Base-by-base conservation (phyloP, 1,140 invertebrate genomes). In the Drosophila nannoptera region DNA sequence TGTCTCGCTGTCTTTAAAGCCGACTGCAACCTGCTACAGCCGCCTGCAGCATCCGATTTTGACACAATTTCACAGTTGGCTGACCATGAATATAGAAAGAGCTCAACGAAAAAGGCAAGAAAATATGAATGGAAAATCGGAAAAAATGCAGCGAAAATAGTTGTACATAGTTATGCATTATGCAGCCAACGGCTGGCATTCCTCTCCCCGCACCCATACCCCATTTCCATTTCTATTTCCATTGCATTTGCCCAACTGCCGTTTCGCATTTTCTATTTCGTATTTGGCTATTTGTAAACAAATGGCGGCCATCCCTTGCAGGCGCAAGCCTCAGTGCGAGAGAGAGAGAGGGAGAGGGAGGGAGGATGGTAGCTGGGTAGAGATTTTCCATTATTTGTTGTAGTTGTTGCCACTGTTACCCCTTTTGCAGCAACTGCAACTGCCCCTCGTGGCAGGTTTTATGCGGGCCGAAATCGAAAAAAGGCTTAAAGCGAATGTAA, bases 401-500 rank as follows among this genome's bases (percentile, higher is more conserved):
- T 50, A 16, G 46, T 33, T 48, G 42, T 9, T 40, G 11, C 49
- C 42, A 16, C 43, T 58, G 58, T 74, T 61, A 22, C 43, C 62
- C 69, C 63, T 56, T 56, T 77, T 77, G 65, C 71, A 73, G 75
- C 67, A 43, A n/a, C n/a, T 58, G 53, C 46, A 54, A 70, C 53
- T 70, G 66, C 68, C 40, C 40, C 40, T 7, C 14, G 40, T 43
- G 52, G 66, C 36, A 66, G 67, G 80, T 73, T 82, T 82, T 78
- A 66, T 83, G 80, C 77, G 45, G 75, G 61, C 38, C 29, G 68
- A 75, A 71, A 58, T 60, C 52, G 50, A 71, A 75, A 64, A 70
- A 80, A 80, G 73, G 78, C 78, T 78, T 75, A 78, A 64, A 83
- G 78, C 71, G 69, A 82, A 82, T 72, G 64, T 71, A 81, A 82